Conservation (phyloP, 1,140 invertebrate genomes). For the Dryas iulia region DNA sequence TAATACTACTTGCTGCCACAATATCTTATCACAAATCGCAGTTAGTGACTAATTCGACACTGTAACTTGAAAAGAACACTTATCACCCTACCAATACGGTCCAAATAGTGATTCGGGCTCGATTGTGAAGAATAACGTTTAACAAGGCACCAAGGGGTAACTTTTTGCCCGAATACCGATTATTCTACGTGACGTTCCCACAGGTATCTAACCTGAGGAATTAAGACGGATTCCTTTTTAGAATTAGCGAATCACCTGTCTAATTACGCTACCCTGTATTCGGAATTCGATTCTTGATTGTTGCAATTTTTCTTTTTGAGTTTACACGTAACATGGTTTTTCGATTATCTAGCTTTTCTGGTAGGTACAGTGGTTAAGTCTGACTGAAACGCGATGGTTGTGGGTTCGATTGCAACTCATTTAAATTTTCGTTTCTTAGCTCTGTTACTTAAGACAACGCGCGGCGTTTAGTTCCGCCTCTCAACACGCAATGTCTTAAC, state of each 20-base stretch:
- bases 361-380: no score
- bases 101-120: constrained; percentile 5
- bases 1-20: neutral
- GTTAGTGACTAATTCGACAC: constrained; percentile 17
- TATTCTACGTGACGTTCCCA: constrained; percentile 74
- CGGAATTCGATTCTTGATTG: constrained; percentile 52
- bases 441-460: no score
- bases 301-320: constrained; percentile 30
- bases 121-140: neutral
- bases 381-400: no score
- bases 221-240: constrained; percentile 63
- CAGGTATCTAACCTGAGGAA: constrained; percentile 41
- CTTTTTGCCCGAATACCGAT: constrained; percentile 67
- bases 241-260: constrained; percentile 76
- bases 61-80: constrained; percentile 12
- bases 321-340: neutral
- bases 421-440: no score
- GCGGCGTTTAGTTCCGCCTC: no score
- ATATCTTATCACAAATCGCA: constrained; percentile 10
- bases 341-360: neutral
- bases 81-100: constrained; percentile 11
- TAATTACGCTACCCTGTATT: constrained; percentile 63
- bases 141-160: constrained; percentile 42
- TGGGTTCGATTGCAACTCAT: no score
- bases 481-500: no score